phyloP scores from a whole-genome alignment of 2,797 vertebrate species.

The Neomorphus geoffroyi region DNA sequence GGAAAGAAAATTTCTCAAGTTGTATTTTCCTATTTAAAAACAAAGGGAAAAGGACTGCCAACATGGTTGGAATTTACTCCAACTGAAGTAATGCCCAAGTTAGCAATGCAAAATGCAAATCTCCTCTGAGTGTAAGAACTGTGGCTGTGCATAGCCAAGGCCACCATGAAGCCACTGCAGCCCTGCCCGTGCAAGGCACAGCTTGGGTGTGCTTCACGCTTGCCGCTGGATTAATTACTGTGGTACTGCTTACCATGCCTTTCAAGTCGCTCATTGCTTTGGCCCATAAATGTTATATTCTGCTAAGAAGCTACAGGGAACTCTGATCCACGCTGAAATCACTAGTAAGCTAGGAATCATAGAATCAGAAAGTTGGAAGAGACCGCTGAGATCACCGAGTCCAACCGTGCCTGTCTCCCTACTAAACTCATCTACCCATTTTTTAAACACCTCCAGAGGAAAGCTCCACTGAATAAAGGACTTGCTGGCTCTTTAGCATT shows the following conservation, averaged over 20 bases:
- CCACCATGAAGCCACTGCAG: rapidly evolving
- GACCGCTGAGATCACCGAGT: too few relatives aligned
- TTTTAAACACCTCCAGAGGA: too few relatives aligned
- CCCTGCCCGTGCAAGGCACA: neutral
- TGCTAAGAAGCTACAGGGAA: neutral
- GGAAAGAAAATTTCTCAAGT: neutral
- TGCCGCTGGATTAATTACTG: neutral
- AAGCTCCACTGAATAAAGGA: neutral
- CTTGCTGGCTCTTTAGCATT: neutral
- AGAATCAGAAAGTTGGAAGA: too few relatives aligned
- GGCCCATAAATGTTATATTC: neutral
- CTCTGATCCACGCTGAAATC: neutral
- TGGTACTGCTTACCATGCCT: neutral
- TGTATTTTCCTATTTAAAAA: neutral
- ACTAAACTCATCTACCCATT: too few relatives aligned
- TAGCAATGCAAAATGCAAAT: neutral
- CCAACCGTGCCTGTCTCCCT: too few relatives aligned
- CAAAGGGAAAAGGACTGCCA: neutral
- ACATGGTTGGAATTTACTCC: neutral
- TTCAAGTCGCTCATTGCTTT: neutral
- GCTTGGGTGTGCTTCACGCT: neutral
- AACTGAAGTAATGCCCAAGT: neutral
- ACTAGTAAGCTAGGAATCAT: neutral
- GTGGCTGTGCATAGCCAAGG: neutral
- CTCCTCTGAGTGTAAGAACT: neutral